Conservation (phyloP, 2,888 invertebrate species). For the Venustoraphidia nigricollis region DNA sequence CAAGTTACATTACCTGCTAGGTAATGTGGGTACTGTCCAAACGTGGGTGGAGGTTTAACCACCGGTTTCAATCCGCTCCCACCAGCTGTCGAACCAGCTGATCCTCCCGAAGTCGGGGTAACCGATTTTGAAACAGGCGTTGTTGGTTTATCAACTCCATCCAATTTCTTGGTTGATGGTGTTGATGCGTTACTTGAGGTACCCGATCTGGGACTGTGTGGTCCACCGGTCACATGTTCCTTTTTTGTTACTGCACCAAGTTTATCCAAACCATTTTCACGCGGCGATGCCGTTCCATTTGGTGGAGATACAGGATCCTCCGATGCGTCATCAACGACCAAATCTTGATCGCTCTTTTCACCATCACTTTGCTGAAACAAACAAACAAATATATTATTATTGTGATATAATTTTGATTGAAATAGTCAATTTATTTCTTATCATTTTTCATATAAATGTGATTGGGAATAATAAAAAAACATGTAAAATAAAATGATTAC, state of each 20-base stretch:
- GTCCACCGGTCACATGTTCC: conserved; percentile 43
- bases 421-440: background rate
- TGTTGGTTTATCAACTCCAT: conserved; percentile 63
- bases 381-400: background rate
- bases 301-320: conserved; percentile 79
- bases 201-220: conserved; percentile 63
- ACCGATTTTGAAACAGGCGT: conserved; percentile 85
- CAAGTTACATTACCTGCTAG: conserved; percentile 33
- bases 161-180: conserved; percentile 72
- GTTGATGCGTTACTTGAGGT: conserved; percentile 85
- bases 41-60: conserved; percentile 31
- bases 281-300: conserved; percentile 76
- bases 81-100: conserved; percentile 31
- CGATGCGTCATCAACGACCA: conserved; percentile 89
- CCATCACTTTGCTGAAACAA: conserved; percentile 56
- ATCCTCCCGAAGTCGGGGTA: conserved; percentile 58
- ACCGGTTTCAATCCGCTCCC: conserved; percentile 38
- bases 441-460: background rate
- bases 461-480: conserved; percentile 1
- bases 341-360: conserved; percentile 78
- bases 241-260: conserved; percentile 51
- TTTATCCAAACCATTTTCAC: conserved; percentile 76
- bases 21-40: conserved; percentile 45
- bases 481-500: background rate
- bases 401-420: too few species aligned